phyloP scores from a whole-genome alignment of 2,888 invertebrate genomes.

The Dasypogon diadema region DNA sequence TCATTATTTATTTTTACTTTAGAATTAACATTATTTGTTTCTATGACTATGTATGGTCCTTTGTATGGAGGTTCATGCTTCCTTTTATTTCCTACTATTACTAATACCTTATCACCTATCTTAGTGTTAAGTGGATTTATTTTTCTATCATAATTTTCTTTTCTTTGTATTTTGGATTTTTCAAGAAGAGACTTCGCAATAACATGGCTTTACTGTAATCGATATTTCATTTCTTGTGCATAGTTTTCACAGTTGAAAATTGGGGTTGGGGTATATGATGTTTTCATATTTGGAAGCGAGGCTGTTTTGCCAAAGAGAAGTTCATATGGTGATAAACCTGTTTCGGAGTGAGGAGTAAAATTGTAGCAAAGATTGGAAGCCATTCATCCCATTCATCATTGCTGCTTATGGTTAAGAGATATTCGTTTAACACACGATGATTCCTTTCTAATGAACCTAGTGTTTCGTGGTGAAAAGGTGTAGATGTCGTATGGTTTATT shows the following conservation, averaged over 20 bases:
- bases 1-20: not conserved
- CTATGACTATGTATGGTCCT: not conserved
- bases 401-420: slow-evolving; percentile 53
- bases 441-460: slow-evolving; percentile 57
- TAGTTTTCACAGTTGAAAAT: not conserved
- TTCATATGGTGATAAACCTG: slow-evolving; percentile 12
- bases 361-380: slow-evolving; percentile 53
- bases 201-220: not conserved
- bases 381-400: slow-evolving; percentile 55
- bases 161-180: not conserved
- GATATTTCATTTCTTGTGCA: not conserved
- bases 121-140: not conserved
- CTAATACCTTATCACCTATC: not conserved
- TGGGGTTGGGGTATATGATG: not conserved
- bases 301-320: not conserved
- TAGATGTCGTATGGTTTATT: not conserved
- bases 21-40: slow-evolving; percentile 12
- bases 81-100: slow-evolving; percentile 9
- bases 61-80: not conserved
- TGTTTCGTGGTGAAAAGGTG: slow-evolving; percentile 56
- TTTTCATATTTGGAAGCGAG: not conserved
- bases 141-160: not conserved
- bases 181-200: not conserved
- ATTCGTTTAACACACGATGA: slow-evolving; percentile 57
- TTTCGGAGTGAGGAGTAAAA: slow-evolving; percentile 41